A percentile compares a stretch with the other conserved stretches of the same genome.
phyloP scores from a whole-genome alignment of 1,140 invertebrate species.

The Euura lappo region DNA sequence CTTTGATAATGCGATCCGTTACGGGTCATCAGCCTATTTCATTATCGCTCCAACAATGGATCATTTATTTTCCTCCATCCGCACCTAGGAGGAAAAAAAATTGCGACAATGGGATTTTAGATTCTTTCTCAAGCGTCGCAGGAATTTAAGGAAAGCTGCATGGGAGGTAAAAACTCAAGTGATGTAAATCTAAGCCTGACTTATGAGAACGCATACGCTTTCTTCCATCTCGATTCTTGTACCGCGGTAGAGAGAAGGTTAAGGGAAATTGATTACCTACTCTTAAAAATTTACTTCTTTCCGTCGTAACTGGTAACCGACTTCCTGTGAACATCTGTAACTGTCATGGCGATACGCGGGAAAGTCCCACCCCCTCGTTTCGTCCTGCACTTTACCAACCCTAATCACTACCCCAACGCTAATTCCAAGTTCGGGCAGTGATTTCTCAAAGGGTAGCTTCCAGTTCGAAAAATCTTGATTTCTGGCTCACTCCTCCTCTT shows the following conservation, averaged over 20 bases:
- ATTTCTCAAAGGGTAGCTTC: constrained; percentile 15
- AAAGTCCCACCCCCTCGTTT: constrained; percentile 15
- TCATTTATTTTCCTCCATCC: no score
- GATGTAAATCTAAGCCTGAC: not conserved
- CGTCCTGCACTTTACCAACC: constrained; percentile 11
- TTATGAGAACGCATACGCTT: not conserved
- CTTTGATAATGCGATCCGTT: no score
- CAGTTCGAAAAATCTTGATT: constrained; percentile 9
- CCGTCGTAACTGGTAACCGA: constrained; percentile 12
- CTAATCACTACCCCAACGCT: constrained; percentile 16
- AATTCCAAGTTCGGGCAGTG: not conserved
- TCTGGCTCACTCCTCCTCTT: not conserved
- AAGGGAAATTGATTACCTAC: constrained; percentile 11
- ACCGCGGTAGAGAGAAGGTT: not conserved
- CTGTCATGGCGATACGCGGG: constrained; percentile 9
- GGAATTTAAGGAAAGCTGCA: not conserved
- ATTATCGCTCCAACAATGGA: no score
- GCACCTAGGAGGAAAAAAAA: no score
- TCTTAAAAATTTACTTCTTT: constrained; percentile 14
- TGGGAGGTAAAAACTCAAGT: not conserved
- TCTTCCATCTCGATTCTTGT: not conserved
- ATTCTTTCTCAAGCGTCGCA: not conserved
- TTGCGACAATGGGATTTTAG: no score
- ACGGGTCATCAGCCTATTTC: no score
- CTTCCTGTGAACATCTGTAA: constrained; percentile 19